Evolutionary conservation across 1,140 invertebrate species (phyloP).

Genomic region (Frieseomelitta varia): DNA sequence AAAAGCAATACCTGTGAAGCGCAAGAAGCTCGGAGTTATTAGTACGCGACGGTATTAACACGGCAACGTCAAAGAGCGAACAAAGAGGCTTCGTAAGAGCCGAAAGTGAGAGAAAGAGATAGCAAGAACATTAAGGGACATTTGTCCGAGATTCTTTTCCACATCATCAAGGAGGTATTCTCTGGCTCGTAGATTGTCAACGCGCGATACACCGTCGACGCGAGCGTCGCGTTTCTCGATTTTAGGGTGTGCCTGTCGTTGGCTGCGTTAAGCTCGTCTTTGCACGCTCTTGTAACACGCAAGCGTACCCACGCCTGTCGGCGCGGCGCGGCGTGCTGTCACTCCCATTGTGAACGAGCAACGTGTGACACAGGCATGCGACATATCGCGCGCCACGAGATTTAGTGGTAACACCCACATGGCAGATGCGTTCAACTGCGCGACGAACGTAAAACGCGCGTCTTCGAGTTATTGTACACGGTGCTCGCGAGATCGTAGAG

Average conservation of each 20-base stretch:
- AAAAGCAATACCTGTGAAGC: background rate
- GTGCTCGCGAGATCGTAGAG: background rate
- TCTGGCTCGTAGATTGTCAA: conserved; percentile 29
- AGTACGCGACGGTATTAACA: background rate
- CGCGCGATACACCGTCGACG: conserved; percentile 7
- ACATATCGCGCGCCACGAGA: conserved; percentile 69
- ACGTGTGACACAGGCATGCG: conserved; percentile 69
- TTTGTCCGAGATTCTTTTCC: conserved; percentile 36
- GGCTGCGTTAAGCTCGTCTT: conserved; percentile 58
- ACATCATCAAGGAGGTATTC: conserved; percentile 22
- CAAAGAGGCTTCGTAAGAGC: background rate
- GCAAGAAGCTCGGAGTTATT: background rate
- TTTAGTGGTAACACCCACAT: conserved; percentile 75
- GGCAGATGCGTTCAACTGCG: conserved; percentile 74
- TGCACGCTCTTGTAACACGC: conserved; percentile 38
- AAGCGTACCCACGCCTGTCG: conserved; percentile 18
- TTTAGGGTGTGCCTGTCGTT: conserved; percentile 71
- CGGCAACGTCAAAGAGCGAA: background rate
- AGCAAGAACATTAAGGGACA: background rate
- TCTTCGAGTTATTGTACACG: too few species aligned
- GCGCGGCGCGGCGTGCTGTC: conserved; percentile 13
- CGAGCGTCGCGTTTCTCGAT: conserved; percentile 53
- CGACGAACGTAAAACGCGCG: conserved; percentile 11
- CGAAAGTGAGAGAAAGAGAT: background rate
- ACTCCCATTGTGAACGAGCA: conserved; percentile 55